phyloP scores from a whole-genome alignment of 1,140 invertebrate species.

The Bicyclus anynana region DNA sequence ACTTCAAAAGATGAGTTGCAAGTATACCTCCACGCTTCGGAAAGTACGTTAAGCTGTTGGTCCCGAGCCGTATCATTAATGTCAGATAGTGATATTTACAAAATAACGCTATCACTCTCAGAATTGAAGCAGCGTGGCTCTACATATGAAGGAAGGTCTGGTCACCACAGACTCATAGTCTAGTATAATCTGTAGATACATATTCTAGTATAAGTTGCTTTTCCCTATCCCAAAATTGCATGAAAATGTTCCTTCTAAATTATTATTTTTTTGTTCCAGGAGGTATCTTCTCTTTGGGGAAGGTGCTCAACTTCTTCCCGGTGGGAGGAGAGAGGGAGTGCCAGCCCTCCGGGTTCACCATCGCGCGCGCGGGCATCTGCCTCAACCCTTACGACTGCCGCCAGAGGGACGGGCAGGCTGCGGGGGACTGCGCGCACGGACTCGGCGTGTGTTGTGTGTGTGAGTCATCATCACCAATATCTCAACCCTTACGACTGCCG shows the following conservation, averaged over 20 bases:
- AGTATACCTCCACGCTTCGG: background rate
- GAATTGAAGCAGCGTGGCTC: no score
- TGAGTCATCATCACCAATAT: conserved; percentile 74
- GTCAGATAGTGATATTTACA: no score
- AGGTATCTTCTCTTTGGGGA: conserved; percentile 55
- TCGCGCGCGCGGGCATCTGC: conserved; percentile 83
- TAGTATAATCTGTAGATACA: no score
- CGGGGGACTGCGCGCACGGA: conserved; percentile 88
- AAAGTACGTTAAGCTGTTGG: background rate
- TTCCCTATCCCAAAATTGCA: no score
- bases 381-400: conserved; percentile 90
- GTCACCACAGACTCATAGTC: no score
- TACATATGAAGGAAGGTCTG: no score
- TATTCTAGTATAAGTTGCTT: no score
- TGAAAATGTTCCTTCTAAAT: no score
- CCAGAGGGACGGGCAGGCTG: conserved; percentile 84
- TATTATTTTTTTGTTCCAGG: conserved; percentile 11
- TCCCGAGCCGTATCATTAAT: background rate
- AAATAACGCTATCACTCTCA: no score
- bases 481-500: conserved; percentile 90
- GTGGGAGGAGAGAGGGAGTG: conserved; percentile 88
- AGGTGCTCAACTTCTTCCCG: conserved; percentile 87
- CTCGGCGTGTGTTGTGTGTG: conserved; percentile 94
- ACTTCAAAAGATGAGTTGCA: no score
- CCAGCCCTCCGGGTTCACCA: conserved; percentile 79